These are phyloP conservation scores for Cerastoderma edule DNA, from an alignment of 2,888 invertebrate genomes.

Conservation along the genomic window DNA sequence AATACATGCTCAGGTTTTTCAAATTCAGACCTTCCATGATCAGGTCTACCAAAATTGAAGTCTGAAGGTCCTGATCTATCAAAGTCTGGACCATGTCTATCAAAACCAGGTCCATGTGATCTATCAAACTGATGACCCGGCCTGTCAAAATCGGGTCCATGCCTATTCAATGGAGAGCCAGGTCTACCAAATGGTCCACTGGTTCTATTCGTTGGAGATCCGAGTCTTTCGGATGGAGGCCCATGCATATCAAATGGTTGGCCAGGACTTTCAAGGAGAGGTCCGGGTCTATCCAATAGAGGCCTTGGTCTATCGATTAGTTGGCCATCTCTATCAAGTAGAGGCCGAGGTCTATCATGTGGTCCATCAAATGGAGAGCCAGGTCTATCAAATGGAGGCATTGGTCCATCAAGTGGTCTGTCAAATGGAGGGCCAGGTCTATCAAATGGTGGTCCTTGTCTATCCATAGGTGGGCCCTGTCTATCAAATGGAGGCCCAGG, in stretches of 20 bases:
- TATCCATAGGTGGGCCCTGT: not conserved
- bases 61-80: slow-evolving; percentile 7
- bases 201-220: not conserved
- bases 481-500: no score
- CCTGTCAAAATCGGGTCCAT: not conserved
- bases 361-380: not conserved
- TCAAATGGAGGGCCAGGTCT: not conserved
- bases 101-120: not conserved
- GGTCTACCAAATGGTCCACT: slow-evolving; percentile 10
- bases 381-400: not conserved
- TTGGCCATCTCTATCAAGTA: slow-evolving; percentile 12
- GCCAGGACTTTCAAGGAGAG: slow-evolving; percentile 9
- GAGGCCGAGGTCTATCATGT: not conserved
- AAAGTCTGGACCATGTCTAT: slow-evolving; percentile 12
- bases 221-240: not conserved
- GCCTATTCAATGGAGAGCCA: slow-evolving; percentile 6
- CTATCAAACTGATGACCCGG: not conserved
- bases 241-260: slow-evolving; percentile 4
- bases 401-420: no score
- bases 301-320: slow-evolving; percentile 16
- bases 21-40: no score
- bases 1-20: not conserved
- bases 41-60: no score
- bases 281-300: not conserved
- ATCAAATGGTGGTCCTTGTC: not conserved